Evolutionary conservation across 1,140 invertebrate species (phyloP).

Genomic region (Laupala kohalensis): DNA sequence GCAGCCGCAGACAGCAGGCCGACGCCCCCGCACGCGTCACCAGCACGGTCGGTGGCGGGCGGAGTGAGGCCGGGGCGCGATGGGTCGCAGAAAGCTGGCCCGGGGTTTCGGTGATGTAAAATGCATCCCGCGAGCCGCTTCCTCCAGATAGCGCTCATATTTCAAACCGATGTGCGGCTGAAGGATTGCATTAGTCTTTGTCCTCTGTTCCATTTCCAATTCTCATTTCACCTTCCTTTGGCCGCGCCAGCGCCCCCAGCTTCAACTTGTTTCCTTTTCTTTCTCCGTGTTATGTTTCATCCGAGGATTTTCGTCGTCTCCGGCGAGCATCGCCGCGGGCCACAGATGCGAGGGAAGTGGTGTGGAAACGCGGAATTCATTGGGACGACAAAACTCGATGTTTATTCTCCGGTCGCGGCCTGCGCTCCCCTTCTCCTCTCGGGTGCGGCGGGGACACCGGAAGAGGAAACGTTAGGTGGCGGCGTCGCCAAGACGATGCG

Average conservation of each 20-base stretch:
- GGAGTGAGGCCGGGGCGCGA: neutral
- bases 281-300: neutral
- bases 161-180: conserved; percentile 3
- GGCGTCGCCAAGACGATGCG: neutral
- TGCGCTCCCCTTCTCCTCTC: no score
- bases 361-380: neutral
- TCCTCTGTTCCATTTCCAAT: neutral
- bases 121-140: neutral
- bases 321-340: neutral
- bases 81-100: neutral
- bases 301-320: neutral
- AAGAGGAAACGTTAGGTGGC: neutral
- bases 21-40: neutral
- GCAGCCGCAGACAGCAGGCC: neutral
- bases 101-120: neutral
- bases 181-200: conserved; percentile 3
- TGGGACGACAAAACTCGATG: neutral
- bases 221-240: neutral
- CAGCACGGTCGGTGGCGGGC: no score
- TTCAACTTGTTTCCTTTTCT: neutral
- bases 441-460: neutral
- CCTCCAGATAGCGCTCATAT: conserved; percentile 4
- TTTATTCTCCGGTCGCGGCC: neutral
- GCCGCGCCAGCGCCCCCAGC: no score
- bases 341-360: neutral